Base-by-base conservation (phyloP, 2,113 vertebrate genomes). In the Setophaga kirtlandii region DNA sequence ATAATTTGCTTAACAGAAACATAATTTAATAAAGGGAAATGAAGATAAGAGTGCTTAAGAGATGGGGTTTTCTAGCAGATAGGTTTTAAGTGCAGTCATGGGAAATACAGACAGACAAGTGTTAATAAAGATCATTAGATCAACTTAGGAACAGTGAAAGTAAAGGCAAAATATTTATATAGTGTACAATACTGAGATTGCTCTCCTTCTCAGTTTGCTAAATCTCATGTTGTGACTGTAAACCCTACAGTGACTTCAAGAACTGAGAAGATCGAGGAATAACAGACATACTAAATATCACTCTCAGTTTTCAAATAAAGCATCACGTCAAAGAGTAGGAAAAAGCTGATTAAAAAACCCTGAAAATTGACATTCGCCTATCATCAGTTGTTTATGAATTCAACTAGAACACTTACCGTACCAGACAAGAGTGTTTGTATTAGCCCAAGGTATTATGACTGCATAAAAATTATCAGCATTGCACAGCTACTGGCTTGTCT, bases 221-320 rank as follows among this genome's bases (percentile, higher is more conserved):
- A 25, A 63, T 47, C 50, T 65, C 18, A 46, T 24, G 8, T 23
- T 81, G 11, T 68, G 35, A 52, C 33, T 44, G n/a, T 41, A 73
- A 71, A 23, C 30, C 24, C 49, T 23, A 67, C 31, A 90, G 9
- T 5, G 19, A 35, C 27, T 70, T 55, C 12, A 59, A 80, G 17
- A 78, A 64, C 37, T 37, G 23, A 0, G 0, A 60, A 52, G 17
- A 77, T 0, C 46, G 7, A 80, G 10, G 7, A 76, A 62, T 42
- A 55, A 30, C 1, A 46, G 3, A 33, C 13, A 37, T 0, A 52
- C 12, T 64, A 80, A 75, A 11, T 22, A 37, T 13, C 20, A 31
- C 10, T 39, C 11, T 37, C 7, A 65, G 20, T 41, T 68, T 86
- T 73, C 49, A 64, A 87, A 50, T 10, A 37, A 83, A 82, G 6